Base-by-base conservation (phyloP, 2,888 invertebrate genomes). In the Cheilosia soror region DNA sequence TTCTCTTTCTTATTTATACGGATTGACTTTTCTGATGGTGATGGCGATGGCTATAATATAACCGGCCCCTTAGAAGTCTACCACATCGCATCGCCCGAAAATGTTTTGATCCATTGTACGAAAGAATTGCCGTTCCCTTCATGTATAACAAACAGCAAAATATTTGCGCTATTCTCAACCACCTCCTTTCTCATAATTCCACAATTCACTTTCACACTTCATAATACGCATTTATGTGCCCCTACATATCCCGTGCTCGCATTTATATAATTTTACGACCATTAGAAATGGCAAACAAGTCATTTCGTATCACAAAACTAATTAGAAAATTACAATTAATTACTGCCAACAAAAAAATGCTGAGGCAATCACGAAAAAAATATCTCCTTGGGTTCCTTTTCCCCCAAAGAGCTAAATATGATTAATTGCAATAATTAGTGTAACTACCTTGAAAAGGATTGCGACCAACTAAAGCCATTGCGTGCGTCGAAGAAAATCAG, bases 361-460 rank as follows among this genome's bases (percentile, higher is more conserved):
- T 20, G 31, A 42, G 66, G 44, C 51, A 66, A 62, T 55, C 42
- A 27, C 9, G 2, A 27, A 49, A 25, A 33, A 40, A 6, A 58
- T 31, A 57, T 4, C 20, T 9, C 9, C 44, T 5, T 9, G 20
- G 3, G 5, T 4, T 58, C 15, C 20, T 5, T 9, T 1, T 40
- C 27, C 60, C 20, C 13, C 6, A 57, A 5, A 15, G 81, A 80
- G 58, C 71, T 60, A 85, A 85, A 85, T 81, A 85, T 85, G 85
- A 81, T 85, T 81, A 85, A 85, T 81, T 81, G 76, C 81, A 85
- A 77, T 85, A 85, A 85, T 85, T 81, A 81, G 81, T 77, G 85
- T 68, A 81, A 81, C 76, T 85, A 69, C 81, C 85, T 81, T 85
- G 81, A 77, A 85, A 85, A 85, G 76, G 72, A 58, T 81, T 77